phyloP scores from a whole-genome alignment of 2,888 invertebrate genomes.

The Blomia tropicalis region DNA sequence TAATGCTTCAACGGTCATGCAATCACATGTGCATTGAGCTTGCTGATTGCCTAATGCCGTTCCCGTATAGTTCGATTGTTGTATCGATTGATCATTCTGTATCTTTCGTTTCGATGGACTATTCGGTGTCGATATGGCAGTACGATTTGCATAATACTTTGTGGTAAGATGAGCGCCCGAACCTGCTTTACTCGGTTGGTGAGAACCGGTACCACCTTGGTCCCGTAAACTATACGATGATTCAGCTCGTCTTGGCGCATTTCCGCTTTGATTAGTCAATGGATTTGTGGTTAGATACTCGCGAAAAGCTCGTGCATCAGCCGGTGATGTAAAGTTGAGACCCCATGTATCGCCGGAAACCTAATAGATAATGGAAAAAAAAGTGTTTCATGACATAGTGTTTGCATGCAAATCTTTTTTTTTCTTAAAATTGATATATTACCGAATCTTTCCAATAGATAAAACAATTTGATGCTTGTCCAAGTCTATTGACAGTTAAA shows the following conservation, averaged over 20 bases:
- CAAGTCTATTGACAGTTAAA: constrained; percentile 89
- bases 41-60: not conserved
- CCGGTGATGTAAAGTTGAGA: constrained; percentile 88
- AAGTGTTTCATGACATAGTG: too few species aligned
- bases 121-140: constrained; percentile 1
- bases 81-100: not conserved
- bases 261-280: not conserved
- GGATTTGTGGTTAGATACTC: constrained; percentile 40
- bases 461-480: constrained; percentile 95
- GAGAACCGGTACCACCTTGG: not conserved
- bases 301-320: constrained; percentile 89
- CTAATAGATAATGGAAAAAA: constrained; percentile 17
- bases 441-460: constrained; percentile 90
- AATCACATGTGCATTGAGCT: constrained; percentile 21
- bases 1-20: constrained; percentile 16
- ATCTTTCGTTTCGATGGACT: constrained; percentile 13
- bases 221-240: constrained; percentile 16
- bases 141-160: constrained; percentile 10
- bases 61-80: not conserved
- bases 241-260: constrained; percentile 12
- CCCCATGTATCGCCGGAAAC: constrained; percentile 71
- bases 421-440: not conserved
- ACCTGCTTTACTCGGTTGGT: not conserved
- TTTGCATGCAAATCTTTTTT: not conserved
- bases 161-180: constrained; percentile 15